Percentiles rank a stretch among this genome's conserved stretches.
These are phyloP conservation scores for Thunnus albacares DNA, from an alignment of 2,797 vertebrate species.

Conservation along the genomic window DNA sequence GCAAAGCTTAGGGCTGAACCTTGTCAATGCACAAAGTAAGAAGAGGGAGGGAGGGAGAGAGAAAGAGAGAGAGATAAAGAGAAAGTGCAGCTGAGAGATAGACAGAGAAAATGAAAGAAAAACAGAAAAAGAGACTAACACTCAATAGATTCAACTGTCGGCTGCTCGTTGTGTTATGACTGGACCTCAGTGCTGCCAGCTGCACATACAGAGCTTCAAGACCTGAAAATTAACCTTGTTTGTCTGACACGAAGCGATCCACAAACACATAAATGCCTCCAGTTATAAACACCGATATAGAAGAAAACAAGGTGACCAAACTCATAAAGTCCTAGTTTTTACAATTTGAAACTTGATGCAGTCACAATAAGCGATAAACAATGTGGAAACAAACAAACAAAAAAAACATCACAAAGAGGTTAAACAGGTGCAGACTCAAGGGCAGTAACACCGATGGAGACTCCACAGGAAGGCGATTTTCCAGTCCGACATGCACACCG, in stretches of 20 bases:
- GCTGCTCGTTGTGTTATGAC: conserved; percentile 67
- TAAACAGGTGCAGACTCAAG: conserved; percentile 70
- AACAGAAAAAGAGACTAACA: conserved; percentile 2
- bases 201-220: conserved; percentile 69
- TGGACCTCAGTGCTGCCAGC: conserved; percentile 71
- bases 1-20: conserved; percentile 82
- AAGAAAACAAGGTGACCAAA: conserved; percentile 15
- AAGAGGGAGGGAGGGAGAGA: conserved; percentile 20
- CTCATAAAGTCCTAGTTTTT: not conserved
- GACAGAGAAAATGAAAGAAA: conserved; percentile 10
- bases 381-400: conserved; percentile 40
- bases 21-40: conserved; percentile 74
- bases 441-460: conserved; percentile 22
- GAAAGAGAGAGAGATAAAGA: conserved; percentile 13
- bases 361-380: conserved; percentile 67
- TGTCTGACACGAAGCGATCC: conserved; percentile 58
- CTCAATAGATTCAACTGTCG: conserved; percentile 55
- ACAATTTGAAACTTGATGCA: conserved; percentile 19
- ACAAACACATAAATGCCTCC: conserved; percentile 53
- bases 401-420: conserved; percentile 31
- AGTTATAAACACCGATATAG: conserved; percentile 24
- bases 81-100: conserved; percentile 11
- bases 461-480: conserved; percentile 33
- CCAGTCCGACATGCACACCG: conserved; percentile 26
- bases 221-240: conserved; percentile 59